Percentiles rank a stretch among this genome's conserved stretches.
Conservation (phyloP, 2,888 invertebrate species). For the Crossocerus cetratus region DNA sequence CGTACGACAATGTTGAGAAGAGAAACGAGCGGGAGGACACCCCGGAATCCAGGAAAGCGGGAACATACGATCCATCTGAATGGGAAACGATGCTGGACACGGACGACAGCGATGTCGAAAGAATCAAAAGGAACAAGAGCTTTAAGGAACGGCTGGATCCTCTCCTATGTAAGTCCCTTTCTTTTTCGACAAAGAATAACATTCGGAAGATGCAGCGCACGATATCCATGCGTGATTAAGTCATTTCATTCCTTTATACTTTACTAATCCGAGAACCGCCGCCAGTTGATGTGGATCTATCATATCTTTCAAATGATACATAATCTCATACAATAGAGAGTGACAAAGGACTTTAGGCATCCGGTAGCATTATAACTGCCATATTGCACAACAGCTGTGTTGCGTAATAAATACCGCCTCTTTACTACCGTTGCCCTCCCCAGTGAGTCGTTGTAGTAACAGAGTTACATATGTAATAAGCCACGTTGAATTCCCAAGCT, state of each 20-base stretch:
- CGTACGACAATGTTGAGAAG: conserved; percentile 88
- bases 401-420: conserved; percentile 42
- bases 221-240: too few species aligned
- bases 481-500: conserved; percentile 27
- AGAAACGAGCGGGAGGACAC: conserved; percentile 69
- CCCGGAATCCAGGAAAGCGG: conserved; percentile 66
- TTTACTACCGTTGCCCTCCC: conserved; percentile 14
- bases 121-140: conserved; percentile 80
- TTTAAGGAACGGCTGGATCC: conserved; percentile 88
- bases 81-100: conserved; percentile 77
- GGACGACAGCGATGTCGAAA: conserved; percentile 77
- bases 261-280: too few species aligned
- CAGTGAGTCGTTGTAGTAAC: background rate
- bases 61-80: conserved; percentile 70
- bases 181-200: background rate
- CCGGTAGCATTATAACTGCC: conserved; percentile 38
- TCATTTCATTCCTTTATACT: too few species aligned
- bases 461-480: conserved; percentile 22
- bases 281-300: too few species aligned
- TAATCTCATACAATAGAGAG: background rate
- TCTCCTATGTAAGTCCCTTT: conserved; percentile 80
- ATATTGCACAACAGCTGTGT: conserved; percentile 55
- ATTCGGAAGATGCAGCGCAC: too few species aligned
- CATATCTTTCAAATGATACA: too few species aligned
- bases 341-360: background rate